phyloP scores from a whole-genome alignment of 2,888 invertebrate genomes.

The Synergus umbraculus region DNA sequence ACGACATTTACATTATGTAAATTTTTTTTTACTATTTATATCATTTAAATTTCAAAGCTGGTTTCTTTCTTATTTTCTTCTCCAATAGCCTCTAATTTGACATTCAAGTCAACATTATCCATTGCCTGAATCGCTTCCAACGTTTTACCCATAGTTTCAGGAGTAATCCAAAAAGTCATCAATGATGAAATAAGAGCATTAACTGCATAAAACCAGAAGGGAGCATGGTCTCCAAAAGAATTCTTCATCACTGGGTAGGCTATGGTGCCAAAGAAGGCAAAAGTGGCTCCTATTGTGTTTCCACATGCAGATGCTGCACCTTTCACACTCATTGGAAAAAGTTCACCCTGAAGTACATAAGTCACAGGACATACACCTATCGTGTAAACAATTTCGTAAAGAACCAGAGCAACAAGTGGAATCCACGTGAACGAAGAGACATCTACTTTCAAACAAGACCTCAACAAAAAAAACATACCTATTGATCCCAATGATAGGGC shows the following conservation, averaged over 20 bases:
- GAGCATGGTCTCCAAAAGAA: conserved; percentile 79
- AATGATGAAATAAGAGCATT: conserved; percentile 76
- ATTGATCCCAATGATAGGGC: conserved; percentile 79
- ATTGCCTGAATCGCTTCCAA: conserved; percentile 79
- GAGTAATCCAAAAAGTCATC: conserved; percentile 79
- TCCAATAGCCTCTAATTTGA: neutral
- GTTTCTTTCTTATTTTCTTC: too few species aligned
- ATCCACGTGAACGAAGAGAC: conserved; percentile 79
- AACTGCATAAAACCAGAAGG: conserved; percentile 80
- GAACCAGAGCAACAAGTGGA: conserved; percentile 81
- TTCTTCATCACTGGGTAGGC: conserved; percentile 80
- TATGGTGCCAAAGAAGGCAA: conserved; percentile 81
- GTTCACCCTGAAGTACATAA: conserved; percentile 82
- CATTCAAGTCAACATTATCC: conserved; percentile 56
- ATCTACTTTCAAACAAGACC: conserved; percentile 78
- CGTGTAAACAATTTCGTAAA: conserved; percentile 82
- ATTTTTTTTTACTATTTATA: too few species aligned
- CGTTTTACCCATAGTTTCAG: conserved; percentile 82
- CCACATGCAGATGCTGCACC: conserved; percentile 83
- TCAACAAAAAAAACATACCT: conserved; percentile 80
- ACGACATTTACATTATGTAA: too few species aligned
- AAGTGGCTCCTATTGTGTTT: conserved; percentile 81
- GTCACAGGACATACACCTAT: conserved; percentile 83
- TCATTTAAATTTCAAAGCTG: too few species aligned
- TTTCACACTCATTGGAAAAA: conserved; percentile 82